phyloP scores from a whole-genome alignment of 2,113 vertebrate species.

The Pteropus alecto region DNA sequence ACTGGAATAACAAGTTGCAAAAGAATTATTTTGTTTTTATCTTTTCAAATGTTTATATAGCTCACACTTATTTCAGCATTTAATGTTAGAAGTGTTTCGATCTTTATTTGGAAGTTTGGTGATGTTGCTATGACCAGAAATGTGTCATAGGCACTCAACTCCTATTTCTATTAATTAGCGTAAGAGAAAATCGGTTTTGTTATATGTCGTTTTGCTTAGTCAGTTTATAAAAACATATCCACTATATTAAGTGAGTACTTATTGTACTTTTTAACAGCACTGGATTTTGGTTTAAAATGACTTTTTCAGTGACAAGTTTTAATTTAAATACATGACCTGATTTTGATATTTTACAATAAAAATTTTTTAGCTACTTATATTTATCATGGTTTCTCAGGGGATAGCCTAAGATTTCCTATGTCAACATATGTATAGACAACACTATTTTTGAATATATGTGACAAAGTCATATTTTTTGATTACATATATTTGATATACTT shows the following conservation, averaged over 20 bases:
- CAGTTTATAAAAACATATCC: background rate
- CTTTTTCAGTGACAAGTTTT: background rate
- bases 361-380: background rate
- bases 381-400: background rate
- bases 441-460: conserved; percentile 48
- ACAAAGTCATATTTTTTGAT: too few species aligned
- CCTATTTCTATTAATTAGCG: background rate
- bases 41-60: background rate
- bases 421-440: conserved; percentile 7
- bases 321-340: background rate
- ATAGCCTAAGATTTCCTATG: background rate
- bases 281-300: background rate
- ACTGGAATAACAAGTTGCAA: background rate
- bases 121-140: background rate
- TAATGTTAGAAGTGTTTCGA: background rate
- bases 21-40: background rate
- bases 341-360: background rate
- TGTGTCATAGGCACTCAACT: background rate
- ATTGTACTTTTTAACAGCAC: background rate
- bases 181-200: background rate
- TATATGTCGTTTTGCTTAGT: background rate
- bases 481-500: too few species aligned
- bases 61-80: background rate
- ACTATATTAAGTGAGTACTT: background rate
- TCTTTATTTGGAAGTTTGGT: background rate